phyloP scores from a whole-genome alignment of 1,140 invertebrate species.

The Eulimnadia texana region DNA sequence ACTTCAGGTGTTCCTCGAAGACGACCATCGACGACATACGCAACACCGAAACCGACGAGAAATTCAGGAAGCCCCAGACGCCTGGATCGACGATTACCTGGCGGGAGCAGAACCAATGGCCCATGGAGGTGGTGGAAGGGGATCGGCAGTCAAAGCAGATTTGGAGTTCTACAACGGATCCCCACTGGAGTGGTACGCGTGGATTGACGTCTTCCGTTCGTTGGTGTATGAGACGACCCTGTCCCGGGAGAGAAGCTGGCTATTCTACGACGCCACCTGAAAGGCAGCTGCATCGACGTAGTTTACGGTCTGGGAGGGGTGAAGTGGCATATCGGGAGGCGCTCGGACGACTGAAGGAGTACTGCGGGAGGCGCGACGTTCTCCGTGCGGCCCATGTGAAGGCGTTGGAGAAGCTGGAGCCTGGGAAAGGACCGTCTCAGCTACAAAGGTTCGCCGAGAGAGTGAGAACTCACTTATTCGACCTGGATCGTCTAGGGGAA shows the following conservation, averaged over 20 bases:
- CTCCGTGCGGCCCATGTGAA: conserved; percentile 1
- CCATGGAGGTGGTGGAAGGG: no score
- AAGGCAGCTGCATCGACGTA: not conserved
- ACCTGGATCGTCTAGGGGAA: not conserved
- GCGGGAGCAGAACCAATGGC: not conserved
- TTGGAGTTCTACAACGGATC: not conserved
- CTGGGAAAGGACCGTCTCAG: not conserved
- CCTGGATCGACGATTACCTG: not conserved
- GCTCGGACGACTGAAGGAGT: not conserved
- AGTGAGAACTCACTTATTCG: not conserved
- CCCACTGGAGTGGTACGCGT: conserved; percentile 1
- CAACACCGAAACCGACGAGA: not conserved
- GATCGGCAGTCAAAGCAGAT: not conserved
- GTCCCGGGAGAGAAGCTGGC: not conserved
- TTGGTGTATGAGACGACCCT: not conserved
- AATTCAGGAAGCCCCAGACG: not conserved
- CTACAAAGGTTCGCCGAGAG: conserved; percentile 2
- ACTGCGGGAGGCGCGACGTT: not conserved
- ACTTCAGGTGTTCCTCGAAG: not conserved
- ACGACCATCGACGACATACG: no score
- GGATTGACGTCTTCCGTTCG: not conserved
- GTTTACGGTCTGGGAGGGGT: conserved; percentile 9
- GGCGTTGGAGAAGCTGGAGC: not conserved
- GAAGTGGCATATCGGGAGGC: conserved; percentile 2
- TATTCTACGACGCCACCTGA: not conserved